These are phyloP conservation scores for Drosophila aldrichi DNA, from an alignment of 2,888 invertebrate genomes.

Conservation along the genomic window DNA sequence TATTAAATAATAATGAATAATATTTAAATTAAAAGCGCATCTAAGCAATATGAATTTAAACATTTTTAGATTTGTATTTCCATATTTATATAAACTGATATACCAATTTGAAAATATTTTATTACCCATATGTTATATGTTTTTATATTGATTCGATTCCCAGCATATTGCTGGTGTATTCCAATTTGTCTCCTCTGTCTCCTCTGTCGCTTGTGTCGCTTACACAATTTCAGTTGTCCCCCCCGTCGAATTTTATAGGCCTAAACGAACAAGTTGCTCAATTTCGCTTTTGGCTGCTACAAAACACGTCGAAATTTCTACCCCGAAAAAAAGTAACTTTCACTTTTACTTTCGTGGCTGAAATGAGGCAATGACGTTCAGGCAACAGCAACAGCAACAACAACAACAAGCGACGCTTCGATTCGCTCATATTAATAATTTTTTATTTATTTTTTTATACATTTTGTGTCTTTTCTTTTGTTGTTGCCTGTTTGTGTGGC, in stretches of 20 bases:
- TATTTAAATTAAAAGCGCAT: too few relatives aligned
- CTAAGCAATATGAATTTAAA: too few relatives aligned
- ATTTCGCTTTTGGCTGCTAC: slow-evolving; percentile 13
- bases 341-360: slow-evolving; percentile 80
- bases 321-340: slow-evolving; percentile 63
- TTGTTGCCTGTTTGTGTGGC: slow-evolving; percentile 15
- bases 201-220: slow-evolving; percentile 2
- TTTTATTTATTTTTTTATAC: slow-evolving; percentile 20
- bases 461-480: slow-evolving; percentile 16
- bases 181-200: background rate
- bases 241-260: background rate
- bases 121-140: too few relatives aligned
- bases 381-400: slow-evolving; percentile 19
- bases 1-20: too few relatives aligned
- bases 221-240: background rate
- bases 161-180: too few relatives aligned
- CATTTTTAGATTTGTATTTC: too few relatives aligned
- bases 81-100: too few relatives aligned
- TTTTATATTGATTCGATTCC: too few relatives aligned
- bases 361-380: slow-evolving; percentile 50
- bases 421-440: slow-evolving; percentile 54
- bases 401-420: slow-evolving; percentile 19
- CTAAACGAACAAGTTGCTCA: slow-evolving; percentile 13
- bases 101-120: too few relatives aligned
- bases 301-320: slow-evolving; percentile 62